Evolutionary conservation across 2,888 invertebrate genomes (phyloP), one percentile per base, ranked within the genome.

Genomic region (Kuschelorhynchus macadamiae): DNA sequence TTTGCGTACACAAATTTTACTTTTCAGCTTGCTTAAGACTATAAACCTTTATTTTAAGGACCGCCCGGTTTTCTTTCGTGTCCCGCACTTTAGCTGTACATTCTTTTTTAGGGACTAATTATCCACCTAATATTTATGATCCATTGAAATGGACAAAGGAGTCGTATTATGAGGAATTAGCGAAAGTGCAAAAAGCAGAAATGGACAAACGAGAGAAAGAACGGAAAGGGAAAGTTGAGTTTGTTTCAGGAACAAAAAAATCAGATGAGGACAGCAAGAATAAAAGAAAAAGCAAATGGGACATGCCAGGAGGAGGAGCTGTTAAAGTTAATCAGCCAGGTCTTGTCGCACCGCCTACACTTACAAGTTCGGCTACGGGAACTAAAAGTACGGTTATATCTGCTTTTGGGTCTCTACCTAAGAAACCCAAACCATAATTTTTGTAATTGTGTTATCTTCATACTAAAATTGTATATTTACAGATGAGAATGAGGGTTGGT

Each of bases 121-220:
- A 97, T 85, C 95, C 96, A 0, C 92, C 95, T 60, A 92, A 95
- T 77, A 91, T 96, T 53, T 98, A 96, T 83, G 96, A 98, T 84
- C 97, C 97, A 0, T 85, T 94, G 70, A 91, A 92, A 75, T 98
- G 96, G 96, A 92, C 90, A 8, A 92, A 93, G 77, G 95, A 96
- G 78, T 97, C 97, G 0, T 97, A 90, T 79, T 97, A 96, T 83
- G 97, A 98, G 82, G 95, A 97, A 78, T 84, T 98, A 70, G 94
- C 96, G 0, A 91, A 92, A 77, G 91, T 92, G 0, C 97, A 97
- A 80, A 96, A 95, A 81, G 83, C 89, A 9, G 97, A 97, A 84
- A 97, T 97, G 95, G 93, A 96, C 67, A 91, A 92, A 77, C 85
- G 95, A 60, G 96, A 96, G 79, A 96, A 96, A 78, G 96, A 96